Conservation (phyloP, 2,113 vertebrate genomes). For the Microtus ochrogaster region DNA sequence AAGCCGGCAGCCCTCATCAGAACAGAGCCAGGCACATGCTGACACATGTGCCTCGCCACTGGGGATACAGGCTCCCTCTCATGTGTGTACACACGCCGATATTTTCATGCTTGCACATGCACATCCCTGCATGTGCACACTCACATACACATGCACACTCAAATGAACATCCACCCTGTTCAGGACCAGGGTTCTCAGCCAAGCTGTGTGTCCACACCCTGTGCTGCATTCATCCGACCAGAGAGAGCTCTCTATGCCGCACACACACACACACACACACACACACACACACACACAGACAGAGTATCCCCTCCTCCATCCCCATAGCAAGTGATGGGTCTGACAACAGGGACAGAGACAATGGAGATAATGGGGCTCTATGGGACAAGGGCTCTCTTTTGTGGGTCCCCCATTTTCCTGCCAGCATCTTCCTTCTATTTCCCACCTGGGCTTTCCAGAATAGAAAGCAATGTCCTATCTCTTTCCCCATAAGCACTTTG, state of each 20-base stretch:
- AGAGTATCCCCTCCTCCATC: neutral
- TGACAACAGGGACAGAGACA: neutral
- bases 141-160: neutral
- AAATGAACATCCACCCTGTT: neutral
- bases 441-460: neutral
- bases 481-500: neutral
- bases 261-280: rapidly evolving
- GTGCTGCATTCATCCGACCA: rapidly evolving
- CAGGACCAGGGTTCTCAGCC: neutral
- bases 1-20: constrained; percentile 21
- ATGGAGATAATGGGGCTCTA: rapidly evolving
- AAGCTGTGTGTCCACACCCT: rapidly evolving
- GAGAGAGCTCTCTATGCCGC: no score
- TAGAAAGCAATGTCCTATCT: neutral
- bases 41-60: neutral
- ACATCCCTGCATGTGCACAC: neutral
- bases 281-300: no score
- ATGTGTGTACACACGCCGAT: neutral
- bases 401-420: neutral
- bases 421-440: neutral
- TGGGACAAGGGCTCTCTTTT: neutral
- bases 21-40: constrained; percentile 40
- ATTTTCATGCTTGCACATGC: neutral
- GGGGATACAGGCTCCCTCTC: neutral
- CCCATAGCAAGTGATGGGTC: neutral